phyloP scores from a whole-genome alignment of 2,113 vertebrate genomes.

The Phocoena phocoena region DNA sequence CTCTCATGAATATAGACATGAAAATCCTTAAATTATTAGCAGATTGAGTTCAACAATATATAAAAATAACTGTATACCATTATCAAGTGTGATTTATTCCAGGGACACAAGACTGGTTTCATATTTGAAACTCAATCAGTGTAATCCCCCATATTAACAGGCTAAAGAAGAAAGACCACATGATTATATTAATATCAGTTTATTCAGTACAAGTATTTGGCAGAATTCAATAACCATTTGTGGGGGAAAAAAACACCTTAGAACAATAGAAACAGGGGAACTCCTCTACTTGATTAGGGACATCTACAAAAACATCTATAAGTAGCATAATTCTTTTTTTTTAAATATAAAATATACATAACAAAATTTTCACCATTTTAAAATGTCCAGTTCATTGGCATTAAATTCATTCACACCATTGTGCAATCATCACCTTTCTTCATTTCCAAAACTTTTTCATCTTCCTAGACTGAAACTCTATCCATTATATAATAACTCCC shows the following conservation, averaged over 20 bases:
- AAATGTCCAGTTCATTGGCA: background rate
- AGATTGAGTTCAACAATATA: background rate
- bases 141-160: background rate
- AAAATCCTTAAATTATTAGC: background rate
- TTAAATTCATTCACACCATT: background rate
- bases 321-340: background rate
- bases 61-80: background rate
- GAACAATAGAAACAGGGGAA: background rate
- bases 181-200: background rate
- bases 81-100: background rate
- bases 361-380: background rate
- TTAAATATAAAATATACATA: background rate
- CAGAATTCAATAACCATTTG: background rate
- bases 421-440: background rate
- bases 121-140: background rate
- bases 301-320: background rate
- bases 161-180: background rate
- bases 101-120: background rate
- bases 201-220: background rate
- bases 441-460: background rate
- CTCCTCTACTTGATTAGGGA: background rate
- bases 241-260: background rate
- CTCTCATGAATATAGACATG: background rate
- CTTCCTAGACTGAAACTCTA: background rate
- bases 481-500: background rate